A percentile compares a stretch with the other conserved stretches of the same genome.
phyloP scores from a whole-genome alignment of 2,888 invertebrate species.

The Catocala fraxini region DNA sequence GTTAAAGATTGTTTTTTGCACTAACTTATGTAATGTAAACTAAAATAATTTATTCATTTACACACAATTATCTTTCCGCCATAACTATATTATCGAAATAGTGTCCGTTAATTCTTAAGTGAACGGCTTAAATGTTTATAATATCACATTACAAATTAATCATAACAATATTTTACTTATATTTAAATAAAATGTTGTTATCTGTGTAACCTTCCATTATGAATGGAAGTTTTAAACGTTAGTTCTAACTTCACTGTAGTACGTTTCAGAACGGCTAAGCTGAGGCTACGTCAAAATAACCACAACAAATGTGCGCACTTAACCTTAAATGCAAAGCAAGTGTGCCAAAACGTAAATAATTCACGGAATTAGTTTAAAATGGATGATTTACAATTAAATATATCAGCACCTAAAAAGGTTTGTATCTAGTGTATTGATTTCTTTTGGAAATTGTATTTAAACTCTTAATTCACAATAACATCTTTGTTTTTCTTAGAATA shows the following conservation, averaged over 20 bases:
- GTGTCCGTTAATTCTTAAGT: too few species aligned
- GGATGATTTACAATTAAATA: slow-evolving; percentile 86
- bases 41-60: too few species aligned
- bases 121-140: too few species aligned
- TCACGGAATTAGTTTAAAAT: slow-evolving; percentile 53
- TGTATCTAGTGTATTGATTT: slow-evolving; percentile 26
- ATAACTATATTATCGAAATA: too few species aligned
- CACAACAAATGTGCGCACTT: slow-evolving; percentile 61
- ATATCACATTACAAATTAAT: too few species aligned
- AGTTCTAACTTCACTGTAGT: not conserved
- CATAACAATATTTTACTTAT: too few species aligned
- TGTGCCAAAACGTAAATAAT: slow-evolving; percentile 34
- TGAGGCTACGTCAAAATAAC: slow-evolving; percentile 35
- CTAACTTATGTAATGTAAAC: too few species aligned
- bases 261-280: slow-evolving; percentile 41
- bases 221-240: too few species aligned
- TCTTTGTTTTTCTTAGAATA: slow-evolving; percentile 54
- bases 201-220: too few species aligned
- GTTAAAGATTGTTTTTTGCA: too few species aligned
- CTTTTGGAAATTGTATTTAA: not conserved
- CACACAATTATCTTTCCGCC: too few species aligned
- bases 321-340: slow-evolving; percentile 60
- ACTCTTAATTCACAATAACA: slow-evolving; percentile 5
- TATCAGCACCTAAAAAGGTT: slow-evolving; percentile 74
- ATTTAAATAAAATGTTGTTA: too few species aligned